A percentile compares a stretch with the other conserved stretches of the same genome.
These are phyloP conservation scores for Eufriesea mexicana DNA, from an alignment of 1,140 invertebrate species.

Conservation along the genomic window DNA sequence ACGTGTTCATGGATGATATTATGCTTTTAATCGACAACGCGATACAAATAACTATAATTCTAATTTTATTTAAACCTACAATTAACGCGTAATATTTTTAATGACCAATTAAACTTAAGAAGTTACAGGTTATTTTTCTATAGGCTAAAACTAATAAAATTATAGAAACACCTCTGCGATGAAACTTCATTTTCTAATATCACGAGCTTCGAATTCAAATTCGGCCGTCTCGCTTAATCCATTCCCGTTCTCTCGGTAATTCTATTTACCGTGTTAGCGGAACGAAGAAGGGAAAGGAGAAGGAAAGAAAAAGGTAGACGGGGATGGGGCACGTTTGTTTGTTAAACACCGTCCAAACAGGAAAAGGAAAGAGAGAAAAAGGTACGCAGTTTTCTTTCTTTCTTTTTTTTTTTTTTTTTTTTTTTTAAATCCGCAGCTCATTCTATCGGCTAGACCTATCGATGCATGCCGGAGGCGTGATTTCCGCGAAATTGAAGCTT, in stretches of 20 bases:
- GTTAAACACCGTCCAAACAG: constrained; percentile 13
- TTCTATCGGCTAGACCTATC: constrained; percentile 32
- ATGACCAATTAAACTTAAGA: background rate
- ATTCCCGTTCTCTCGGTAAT: background rate
- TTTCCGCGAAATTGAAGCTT: constrained; percentile 66
- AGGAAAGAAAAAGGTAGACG: background rate
- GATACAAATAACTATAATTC: too few species aligned
- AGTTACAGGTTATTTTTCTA: too few species aligned
- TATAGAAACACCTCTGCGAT: background rate
- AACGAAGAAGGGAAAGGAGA: background rate
- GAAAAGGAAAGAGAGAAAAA: background rate
- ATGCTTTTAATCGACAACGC: too few species aligned
- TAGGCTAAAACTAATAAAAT: background rate
- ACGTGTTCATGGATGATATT: too few species aligned
- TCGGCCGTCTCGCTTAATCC: background rate
- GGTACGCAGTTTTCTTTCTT: background rate
- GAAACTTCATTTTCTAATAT: too few species aligned
- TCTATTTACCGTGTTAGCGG: background rate
- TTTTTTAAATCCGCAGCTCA: constrained; percentile 22
- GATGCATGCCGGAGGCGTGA: constrained; percentile 49
- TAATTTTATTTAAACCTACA: too few species aligned
- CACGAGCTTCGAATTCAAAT: background rate
- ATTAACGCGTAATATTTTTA: background rate
- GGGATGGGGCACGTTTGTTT: constrained; percentile 2
- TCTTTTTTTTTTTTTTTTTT: background rate